Base-by-base conservation (phyloP, 2,888 invertebrate genomes). In the Euproctis similis region DNA sequence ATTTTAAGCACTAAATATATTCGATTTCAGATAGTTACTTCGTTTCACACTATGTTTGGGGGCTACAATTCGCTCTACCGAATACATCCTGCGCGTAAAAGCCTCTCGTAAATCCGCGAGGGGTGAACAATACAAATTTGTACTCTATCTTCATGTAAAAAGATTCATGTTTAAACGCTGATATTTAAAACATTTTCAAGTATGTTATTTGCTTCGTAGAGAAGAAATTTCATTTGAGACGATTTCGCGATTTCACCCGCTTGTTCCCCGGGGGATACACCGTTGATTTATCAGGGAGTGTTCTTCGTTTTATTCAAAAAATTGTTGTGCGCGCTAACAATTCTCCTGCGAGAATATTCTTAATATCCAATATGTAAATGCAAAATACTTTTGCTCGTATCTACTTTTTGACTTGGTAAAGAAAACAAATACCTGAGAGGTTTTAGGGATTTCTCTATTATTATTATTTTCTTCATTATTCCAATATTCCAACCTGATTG, bases 191-290 rank as follows among this genome's bases (percentile, higher is more conserved):
- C n/a, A 53, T 46, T 56, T 57, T 55, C 58, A 45, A 64, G 67
- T 64, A 63, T 64, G 65, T 64, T 69, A 62, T 65, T 63, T 46
- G 65, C 54, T 58, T 59, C 52, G 64, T 59, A 69, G 4, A 75
- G 74, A 65, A 69, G 74, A 80, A 80, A 81, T 78, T 81, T 81
- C 74, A 78, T 81, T 80, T 78, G 74, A 67, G 76, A 72, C 73
- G 70, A 75, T 76, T 78, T 68, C 63, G 66, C 73, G 75, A 80
- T 73, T 74, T 70, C 59, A 55, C 54, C 48, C 54, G 44, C 64
- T 58, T 51, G 61, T 62, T 59, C 71, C 76, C 72, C 49, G 12
- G 55, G 62, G 76, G 63, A 56, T 39, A 47, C 49, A 36, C 52
- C 59, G 70, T 71, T 78, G 80, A 80, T 78, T 81, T 81, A 77